Evolutionary conservation across 2,888 invertebrate species (phyloP).

Genomic region (Melieria picta): DNA sequence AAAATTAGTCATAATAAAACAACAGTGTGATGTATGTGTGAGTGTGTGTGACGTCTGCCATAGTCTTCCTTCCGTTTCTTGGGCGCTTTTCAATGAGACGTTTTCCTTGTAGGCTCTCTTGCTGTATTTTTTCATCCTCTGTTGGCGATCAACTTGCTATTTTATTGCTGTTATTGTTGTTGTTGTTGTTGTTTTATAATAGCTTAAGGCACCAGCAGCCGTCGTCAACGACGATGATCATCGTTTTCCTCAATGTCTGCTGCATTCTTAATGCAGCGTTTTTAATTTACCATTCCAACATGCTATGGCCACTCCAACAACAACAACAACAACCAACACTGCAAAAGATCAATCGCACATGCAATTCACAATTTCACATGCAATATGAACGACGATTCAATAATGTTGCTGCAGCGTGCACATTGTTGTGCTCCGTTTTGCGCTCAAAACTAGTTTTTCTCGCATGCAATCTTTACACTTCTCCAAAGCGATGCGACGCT

Average conservation of each 20-base stretch:
- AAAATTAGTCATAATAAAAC: no score
- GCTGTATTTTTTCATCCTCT: neutral
- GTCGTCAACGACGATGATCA: conserved; percentile 4
- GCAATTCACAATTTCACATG: conserved; percentile 37
- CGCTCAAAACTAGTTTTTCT: conserved; percentile 23
- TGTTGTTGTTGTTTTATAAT: conserved; percentile 8
- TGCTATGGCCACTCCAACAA: neutral
- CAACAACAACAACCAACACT: conserved; percentile 9
- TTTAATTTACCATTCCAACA: conserved; percentile 28
- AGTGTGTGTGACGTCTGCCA: neutral
- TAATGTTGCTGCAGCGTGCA: neutral
- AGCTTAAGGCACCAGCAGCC: conserved; percentile 18
- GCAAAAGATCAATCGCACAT: conserved; percentile 41
- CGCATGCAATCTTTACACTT: neutral
- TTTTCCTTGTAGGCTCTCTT: no score
- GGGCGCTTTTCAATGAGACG: conserved; percentile 11
- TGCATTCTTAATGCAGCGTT: conserved; percentile 24
- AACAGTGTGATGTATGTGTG: no score
- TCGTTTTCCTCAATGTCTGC: conserved; percentile 4
- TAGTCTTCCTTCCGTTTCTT: conserved; percentile 51
- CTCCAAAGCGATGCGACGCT: neutral
- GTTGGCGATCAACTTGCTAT: conserved; percentile 35
- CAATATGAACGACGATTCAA: conserved; percentile 5
- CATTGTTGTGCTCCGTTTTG: neutral
- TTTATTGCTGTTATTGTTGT: conserved; percentile 31